Evolutionary conservation across 2,888 invertebrate species (phyloP), one percentile per base, ranked within the genome.

Genomic region (Catocala sponsa): DNA sequence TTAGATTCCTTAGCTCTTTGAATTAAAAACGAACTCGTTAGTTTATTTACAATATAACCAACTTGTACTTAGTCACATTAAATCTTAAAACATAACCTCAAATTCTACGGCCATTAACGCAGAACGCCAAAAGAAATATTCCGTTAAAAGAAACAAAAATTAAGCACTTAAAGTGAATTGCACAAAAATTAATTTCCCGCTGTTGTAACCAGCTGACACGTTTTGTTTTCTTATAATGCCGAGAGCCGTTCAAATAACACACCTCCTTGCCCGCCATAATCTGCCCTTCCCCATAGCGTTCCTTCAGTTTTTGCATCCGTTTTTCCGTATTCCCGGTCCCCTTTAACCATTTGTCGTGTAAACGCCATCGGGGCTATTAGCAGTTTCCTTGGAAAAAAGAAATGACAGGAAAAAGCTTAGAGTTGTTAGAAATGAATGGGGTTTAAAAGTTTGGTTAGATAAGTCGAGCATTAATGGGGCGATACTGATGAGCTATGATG

Each of bases 321-420:
- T 41, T 55, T 47, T 33, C 54, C 57, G 57, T 58, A 59, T 69
- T 73, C 59, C 47, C 46, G 59, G 47, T 35, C 67, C 70, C 44
- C 41, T 70, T 46, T 46, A 55, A 49, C 59, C 56, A 70, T 61
- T 73, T 63, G 54, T 46, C 59, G 59, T 59, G 33, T 55, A 25
- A 65, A 63, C 63, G 15, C 70, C 60, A 65, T 65, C 52, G 64
- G 49, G 12, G 67, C 67, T 70, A 74, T 72, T 74, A 74, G 58
- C 67, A 54, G 55, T 63, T 64, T 55, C 57, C 67, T 53, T 67
- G 44, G 51, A 55, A 73, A 73, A 73, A 72, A 51, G 49, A n/a
- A 69, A 73, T 69, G 74, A 60, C 69, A 59, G 60, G 69, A 55
- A 64, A 73, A 65, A 57, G 58, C 56, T 61, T 58, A 47, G 65